Evolutionary conservation across 2,797 vertebrate genomes (phyloP), one percentile per base, ranked within the genome.

Genomic region (Pangasius larnaudii): DNA sequence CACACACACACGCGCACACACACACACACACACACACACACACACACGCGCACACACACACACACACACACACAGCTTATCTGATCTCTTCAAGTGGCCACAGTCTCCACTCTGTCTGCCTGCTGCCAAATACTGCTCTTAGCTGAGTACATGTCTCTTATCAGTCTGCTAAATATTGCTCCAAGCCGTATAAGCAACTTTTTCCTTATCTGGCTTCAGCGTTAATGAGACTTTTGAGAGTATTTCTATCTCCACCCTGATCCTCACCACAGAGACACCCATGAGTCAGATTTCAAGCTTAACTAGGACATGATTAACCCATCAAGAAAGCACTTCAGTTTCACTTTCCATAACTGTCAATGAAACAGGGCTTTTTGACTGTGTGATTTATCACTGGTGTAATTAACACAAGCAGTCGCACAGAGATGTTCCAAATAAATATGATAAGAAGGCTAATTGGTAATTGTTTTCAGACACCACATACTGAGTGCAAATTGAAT

Each of bases 81-180:
- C 92, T 92, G 91, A 92, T 93, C 91, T 91, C 42, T 30, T 94
- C 86, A 94, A 95, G 95, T 94, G 94, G 93, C 89, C 88, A 85
- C 89, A 91, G 95, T 95, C 96, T 96, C 95, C 95, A 95, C 94
- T 95, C 92, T 95, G 96, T 96, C 96, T 96, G 89, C 89, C 77
- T 27, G 88, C 94, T 93, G 90, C 89, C 92, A 90, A 90, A 78
- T 89, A 85, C 89, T 85, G 90, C 91, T 91, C 91, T 88, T 88
- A 92, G 90, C 89, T 88, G 87, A 65, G 61, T 86, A 86, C 71
- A 61, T 61, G 36, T 61, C 58, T 58, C 92, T 95, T 96, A 95
- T 96, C 96, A 85, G 87, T 92, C 77, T 85, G 85, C 90, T 89
- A 90, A 92, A 91, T 91, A 81, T 90, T 91, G 90, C 91, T 92